A percentile compares a stretch with the other conserved stretches of the same genome.
Evolutionary conservation across 2,888 invertebrate genomes (phyloP).

Genomic region (Ectobius pallidus): DNA sequence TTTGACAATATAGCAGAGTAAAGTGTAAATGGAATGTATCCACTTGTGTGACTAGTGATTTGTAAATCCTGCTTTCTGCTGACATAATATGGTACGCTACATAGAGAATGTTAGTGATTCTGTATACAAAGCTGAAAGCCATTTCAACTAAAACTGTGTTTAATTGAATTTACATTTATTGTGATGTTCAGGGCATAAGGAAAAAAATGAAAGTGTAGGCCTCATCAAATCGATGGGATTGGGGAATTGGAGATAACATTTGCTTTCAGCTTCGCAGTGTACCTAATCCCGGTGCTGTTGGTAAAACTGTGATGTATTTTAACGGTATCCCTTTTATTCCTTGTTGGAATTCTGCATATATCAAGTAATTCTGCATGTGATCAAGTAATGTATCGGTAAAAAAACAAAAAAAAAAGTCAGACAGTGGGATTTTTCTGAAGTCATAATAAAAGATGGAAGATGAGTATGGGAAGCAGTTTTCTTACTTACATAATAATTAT

Average conservation of each 20-base stretch:
- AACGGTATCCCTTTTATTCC: background rate
- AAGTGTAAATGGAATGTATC: constrained; percentile 5
- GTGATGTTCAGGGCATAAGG: background rate
- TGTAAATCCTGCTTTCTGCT: constrained; percentile 32
- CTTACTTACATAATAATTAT: too few relatives aligned
- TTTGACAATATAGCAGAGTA: constrained; percentile 7
- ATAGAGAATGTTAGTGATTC: constrained; percentile 12
- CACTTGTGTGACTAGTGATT: constrained; percentile 26
- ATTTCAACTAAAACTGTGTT: background rate
- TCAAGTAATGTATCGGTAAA: background rate
- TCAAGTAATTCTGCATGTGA: background rate
- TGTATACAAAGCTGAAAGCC: constrained; percentile 6
- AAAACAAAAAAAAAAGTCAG: too few relatives aligned
- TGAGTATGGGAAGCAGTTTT: too few relatives aligned
- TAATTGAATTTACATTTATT: background rate
- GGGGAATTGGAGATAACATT: background rate
- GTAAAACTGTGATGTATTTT: background rate
- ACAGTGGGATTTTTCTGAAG: too few relatives aligned
- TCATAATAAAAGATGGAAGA: too few relatives aligned
- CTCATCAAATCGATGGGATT: background rate
- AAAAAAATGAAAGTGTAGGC: background rate
- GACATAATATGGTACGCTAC: constrained; percentile 24
- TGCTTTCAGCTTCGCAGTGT: constrained; percentile 5
- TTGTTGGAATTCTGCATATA: background rate
- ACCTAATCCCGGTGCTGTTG: background rate